phyloP scores from a whole-genome alignment of 2,797 vertebrate genomes.

The Clarias pachynema region DNA sequence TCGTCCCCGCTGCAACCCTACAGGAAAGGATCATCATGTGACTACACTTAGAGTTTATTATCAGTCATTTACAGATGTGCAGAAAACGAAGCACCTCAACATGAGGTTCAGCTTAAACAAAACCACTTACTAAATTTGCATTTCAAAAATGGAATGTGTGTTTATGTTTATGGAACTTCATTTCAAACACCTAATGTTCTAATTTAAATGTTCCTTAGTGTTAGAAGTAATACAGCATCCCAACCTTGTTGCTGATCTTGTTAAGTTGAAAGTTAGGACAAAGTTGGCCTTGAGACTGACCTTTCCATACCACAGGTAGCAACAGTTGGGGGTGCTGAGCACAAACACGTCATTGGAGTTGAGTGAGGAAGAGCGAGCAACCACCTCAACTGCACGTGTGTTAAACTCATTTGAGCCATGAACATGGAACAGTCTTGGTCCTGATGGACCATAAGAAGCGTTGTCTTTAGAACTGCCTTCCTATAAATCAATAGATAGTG shows the following conservation, averaged over 20 bases:
- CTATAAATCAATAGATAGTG: conserved; percentile 59
- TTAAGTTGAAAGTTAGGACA: not conserved
- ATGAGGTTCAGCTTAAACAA: not conserved
- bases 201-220: not conserved
- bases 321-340: conserved; percentile 78
- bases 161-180: not conserved
- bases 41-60: not conserved
- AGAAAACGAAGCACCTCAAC: not conserved
- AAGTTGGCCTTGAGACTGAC: conserved; percentile 28
- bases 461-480: conserved; percentile 73
- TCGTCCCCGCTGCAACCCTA: conserved; percentile 89
- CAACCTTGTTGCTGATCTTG: not conserved
- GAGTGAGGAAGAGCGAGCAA: conserved; percentile 73
- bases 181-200: not conserved
- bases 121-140: not conserved
- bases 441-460: conserved; percentile 53
- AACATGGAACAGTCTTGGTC: conserved; percentile 80
- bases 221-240: not conserved
- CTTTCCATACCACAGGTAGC: conserved; percentile 88
- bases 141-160: not conserved
- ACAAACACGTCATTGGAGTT: conserved; percentile 89
- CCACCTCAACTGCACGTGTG: conserved; percentile 83
- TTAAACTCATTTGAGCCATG: conserved; percentile 78
- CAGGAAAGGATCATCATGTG: not conserved
- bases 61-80: not conserved